Base-by-base conservation (phyloP, 1,140 invertebrate genomes). In the Paralvinella palmiformis region DNA sequence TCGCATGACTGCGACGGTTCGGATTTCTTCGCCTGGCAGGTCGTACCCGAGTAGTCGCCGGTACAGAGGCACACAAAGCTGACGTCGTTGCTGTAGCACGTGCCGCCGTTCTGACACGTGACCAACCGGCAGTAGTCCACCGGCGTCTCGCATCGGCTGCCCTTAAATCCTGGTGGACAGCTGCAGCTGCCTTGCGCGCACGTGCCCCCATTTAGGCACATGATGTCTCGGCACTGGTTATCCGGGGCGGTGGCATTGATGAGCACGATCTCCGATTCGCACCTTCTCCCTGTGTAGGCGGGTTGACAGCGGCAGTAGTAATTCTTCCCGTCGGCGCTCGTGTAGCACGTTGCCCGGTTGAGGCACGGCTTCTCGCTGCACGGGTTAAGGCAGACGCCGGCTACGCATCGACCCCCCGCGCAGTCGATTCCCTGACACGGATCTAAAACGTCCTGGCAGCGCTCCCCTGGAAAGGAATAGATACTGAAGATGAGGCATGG, bases 101-200 rank as follows among this genome's bases (percentile, higher is more conserved):
- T 72, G 0, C 71, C 76, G 17, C 67, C 53, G 61, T 79, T 75
- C 13, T 59, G 20, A 71, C 77, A 79, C 0, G 77, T 74, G 2
- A 60, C 56, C 10, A 61, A 67, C 10, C 36, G 32, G 59, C 77
- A 79, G 37, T 73, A 68, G 56, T 74, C 66, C n/a, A 75, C 66
- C 13, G 52, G 37, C 0, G 35, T 57, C 17, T 72, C 70, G 63
- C 77, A 79, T 24, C 63, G 64, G 20, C 37, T 60, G 15, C 76
- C 76, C 3, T 67, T 71, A 64, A 64, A 79, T 7, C 74, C 73
- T 1, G 59, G 15, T 2, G 65, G 36, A 70, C 76, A 78, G 13
- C 50, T 33, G 66, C 77, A 79, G 0, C 45, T 55, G 20, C 37
- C 37, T 41, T n/a, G 10, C 10, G 10, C 10, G n/a, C 37, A 41